These are phyloP conservation scores for Artibeus lituratus DNA, from an alignment of 2,797 vertebrate species.

Conservation along the genomic window DNA sequence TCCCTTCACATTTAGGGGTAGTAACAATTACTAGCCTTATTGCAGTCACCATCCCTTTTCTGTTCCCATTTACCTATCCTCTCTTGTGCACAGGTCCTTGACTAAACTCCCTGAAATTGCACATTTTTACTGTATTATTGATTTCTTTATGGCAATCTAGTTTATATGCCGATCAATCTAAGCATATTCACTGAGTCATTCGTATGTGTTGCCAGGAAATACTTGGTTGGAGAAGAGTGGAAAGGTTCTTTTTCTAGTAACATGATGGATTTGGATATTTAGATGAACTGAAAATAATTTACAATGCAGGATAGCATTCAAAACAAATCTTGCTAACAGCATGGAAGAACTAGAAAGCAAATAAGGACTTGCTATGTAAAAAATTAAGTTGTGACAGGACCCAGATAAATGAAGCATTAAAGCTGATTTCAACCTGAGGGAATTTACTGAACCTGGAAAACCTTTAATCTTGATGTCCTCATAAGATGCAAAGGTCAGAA, in stretches of 20 bases:
- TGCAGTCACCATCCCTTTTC: not conserved
- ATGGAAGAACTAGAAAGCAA: not conserved
- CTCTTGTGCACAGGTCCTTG: fast-evolving
- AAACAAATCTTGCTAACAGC: not conserved
- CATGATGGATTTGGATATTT: not conserved
- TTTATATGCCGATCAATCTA: not conserved
- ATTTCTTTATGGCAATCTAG: not conserved
- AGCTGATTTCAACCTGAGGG: not conserved
- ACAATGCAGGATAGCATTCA: not conserved
- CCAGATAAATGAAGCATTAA: not conserved
- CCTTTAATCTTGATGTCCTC: not conserved
- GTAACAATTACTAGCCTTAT: not conserved
- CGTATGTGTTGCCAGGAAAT: not conserved
- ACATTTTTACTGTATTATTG: not conserved
- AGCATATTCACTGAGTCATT: not conserved
- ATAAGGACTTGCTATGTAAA: not conserved
- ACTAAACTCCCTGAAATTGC: not conserved
- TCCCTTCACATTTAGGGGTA: not conserved
- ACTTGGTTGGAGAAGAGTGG: not conserved
- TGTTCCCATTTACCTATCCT: not conserved
- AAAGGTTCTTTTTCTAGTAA: not conserved
- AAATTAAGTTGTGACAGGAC: not conserved
- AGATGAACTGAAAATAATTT: not conserved
- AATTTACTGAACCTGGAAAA: not conserved
- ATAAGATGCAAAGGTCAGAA: not conserved